Conservation (phyloP, 1,140 invertebrate species). For the Sinonovacula constricta region DNA sequence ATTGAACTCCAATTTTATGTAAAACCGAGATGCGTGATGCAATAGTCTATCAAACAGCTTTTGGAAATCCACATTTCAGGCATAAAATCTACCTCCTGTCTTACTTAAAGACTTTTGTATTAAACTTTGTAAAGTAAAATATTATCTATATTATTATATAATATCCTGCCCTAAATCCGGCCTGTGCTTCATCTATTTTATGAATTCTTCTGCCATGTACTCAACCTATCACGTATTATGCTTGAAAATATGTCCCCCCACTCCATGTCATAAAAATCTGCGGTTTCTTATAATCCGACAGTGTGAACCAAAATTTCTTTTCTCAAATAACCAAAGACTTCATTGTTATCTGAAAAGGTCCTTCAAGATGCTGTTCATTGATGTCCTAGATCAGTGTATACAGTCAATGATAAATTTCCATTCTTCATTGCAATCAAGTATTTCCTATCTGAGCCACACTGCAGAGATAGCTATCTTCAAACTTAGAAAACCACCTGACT, state of each 20-base stretch:
- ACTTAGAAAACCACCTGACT: too few species aligned
- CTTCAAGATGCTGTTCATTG: too few species aligned
- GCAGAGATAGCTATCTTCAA: too few species aligned
- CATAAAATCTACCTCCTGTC: slow-evolving; percentile 8
- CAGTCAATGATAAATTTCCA: too few species aligned
- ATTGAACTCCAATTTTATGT: neutral
- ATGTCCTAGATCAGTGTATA: too few species aligned
- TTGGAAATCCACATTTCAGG: slow-evolving; percentile 1
- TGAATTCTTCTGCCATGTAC: neutral
- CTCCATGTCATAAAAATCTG: too few species aligned
- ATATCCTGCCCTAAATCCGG: slow-evolving; percentile 4
- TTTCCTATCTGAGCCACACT: too few species aligned
- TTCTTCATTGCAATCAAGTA: too few species aligned
- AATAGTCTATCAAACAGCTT: neutral
- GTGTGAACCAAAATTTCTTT: too few species aligned
- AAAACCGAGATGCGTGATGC: neutral
- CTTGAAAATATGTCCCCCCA: slow-evolving; percentile 2
- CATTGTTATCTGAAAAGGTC: too few species aligned
- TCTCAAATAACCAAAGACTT: too few species aligned
- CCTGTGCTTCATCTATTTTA: slow-evolving; percentile 5
- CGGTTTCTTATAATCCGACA: too few species aligned
- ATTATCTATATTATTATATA: neutral
- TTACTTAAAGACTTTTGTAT: neutral
- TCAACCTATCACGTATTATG: slow-evolving; percentile 13
- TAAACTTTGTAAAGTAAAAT: slow-evolving; percentile 17